A percentile compares a stretch with the other conserved stretches of the same genome.
Conservation (phyloP, 2,797 vertebrate species). For the Enteromius afrohamiltoni region DNA sequence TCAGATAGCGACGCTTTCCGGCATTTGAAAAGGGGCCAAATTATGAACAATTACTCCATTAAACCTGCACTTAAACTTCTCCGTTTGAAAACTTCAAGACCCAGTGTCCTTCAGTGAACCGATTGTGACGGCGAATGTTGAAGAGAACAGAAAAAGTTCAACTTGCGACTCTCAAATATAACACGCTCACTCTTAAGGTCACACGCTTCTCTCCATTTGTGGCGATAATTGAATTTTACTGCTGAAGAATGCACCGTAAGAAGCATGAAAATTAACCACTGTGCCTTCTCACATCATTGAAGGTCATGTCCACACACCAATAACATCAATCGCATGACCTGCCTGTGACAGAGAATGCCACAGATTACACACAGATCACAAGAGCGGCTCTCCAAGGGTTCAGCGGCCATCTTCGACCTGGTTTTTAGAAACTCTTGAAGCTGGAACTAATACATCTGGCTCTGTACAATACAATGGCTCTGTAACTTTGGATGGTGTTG, state of each 20-base stretch:
- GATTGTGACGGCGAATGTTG: not conserved
- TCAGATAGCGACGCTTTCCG: slow-evolving; percentile 1
- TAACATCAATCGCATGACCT: slow-evolving; percentile 20
- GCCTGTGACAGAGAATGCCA: not conserved
- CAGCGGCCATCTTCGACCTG: slow-evolving; percentile 14
- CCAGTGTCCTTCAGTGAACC: not conserved
- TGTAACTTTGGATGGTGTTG: not conserved
- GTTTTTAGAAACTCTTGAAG: slow-evolving; percentile 23
- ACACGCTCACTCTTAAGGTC: not conserved
- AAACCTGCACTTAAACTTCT: slow-evolving; percentile 13
- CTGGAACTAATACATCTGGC: slow-evolving; percentile 1
- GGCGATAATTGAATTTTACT: slow-evolving; percentile 15
- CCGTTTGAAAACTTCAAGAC: not conserved
- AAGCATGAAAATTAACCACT: slow-evolving; percentile 14
- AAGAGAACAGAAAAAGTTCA: not conserved
- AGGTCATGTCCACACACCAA: slow-evolving; percentile 37
- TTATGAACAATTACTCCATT: slow-evolving; percentile 20
- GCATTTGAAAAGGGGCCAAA: not conserved
- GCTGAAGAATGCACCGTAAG: slow-evolving; percentile 18
- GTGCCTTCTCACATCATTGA: slow-evolving; percentile 26
- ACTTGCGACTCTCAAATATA: not conserved
- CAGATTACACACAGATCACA: slow-evolving; percentile 1
- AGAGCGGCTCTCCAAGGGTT: slow-evolving; percentile 30
- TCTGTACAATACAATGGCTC: not conserved
- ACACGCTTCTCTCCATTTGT: not conserved